Evolutionary conservation across 2,113 vertebrate genomes (phyloP).

Genomic region (Tor tambroides): DNA sequence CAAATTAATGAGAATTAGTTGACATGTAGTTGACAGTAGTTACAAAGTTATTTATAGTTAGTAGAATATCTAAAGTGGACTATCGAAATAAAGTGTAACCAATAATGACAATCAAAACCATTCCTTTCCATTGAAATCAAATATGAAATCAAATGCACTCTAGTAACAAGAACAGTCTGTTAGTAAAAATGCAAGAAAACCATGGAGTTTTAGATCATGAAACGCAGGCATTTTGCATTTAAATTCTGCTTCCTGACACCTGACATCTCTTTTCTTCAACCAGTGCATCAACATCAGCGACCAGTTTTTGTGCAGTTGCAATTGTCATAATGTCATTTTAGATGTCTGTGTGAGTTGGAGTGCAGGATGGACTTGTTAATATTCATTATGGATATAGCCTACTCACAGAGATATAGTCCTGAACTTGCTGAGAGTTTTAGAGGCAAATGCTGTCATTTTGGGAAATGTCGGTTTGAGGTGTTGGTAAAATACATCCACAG

Average conservation of each 20-base stretch:
- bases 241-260: background rate
- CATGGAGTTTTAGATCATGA: background rate
- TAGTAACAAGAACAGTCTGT: background rate
- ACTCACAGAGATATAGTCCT: background rate
- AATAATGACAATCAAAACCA: no score
- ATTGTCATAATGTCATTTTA: background rate
- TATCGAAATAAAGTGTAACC: no score
- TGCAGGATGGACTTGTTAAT: background rate
- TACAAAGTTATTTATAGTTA: no score
- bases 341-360: background rate
- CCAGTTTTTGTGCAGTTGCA: background rate
- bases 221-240: background rate
- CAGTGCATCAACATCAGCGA: no score
- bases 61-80: no score
- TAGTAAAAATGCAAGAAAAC: no score
- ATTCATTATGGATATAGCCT: background rate
- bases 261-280: no score
- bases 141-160: no score
- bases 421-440: background rate
- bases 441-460: background rate
- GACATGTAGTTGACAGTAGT: no score
- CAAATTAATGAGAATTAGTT: no score
- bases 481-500: constrained; percentile 10
- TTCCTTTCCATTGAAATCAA: background rate
- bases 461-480: background rate